Conservation (phyloP, 2,888 invertebrate genomes). For the Synergus gifuensis region DNA sequence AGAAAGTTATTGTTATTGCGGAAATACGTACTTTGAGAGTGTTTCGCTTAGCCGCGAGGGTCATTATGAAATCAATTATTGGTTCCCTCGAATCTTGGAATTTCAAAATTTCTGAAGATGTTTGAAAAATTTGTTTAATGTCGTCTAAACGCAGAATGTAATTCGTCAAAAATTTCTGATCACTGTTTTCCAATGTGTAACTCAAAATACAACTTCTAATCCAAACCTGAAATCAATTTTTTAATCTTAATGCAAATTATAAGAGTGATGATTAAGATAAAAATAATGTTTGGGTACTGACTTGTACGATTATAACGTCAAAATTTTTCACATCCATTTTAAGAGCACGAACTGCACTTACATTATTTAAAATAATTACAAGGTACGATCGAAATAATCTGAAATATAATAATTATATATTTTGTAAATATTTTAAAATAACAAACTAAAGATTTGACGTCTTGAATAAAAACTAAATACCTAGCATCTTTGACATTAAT, state of each 20-base stretch:
- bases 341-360: slow-evolving; percentile 58
- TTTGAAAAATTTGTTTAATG: slow-evolving; percentile 64
- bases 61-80: slow-evolving; percentile 66
- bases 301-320: slow-evolving; percentile 69
- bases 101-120: slow-evolving; percentile 59
- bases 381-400: slow-evolving; percentile 70
- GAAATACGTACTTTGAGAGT: slow-evolving; percentile 60
- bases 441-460: background rate
- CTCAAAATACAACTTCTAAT: slow-evolving; percentile 70
- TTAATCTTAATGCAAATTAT: background rate
- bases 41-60: slow-evolving; percentile 63
- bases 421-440: background rate
- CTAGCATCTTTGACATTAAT: slow-evolving; percentile 71
- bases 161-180: slow-evolving; percentile 63
- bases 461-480: slow-evolving; percentile 55
- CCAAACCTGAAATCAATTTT: slow-evolving; percentile 66
- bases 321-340: slow-evolving; percentile 67
- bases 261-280: background rate
- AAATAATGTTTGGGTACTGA: slow-evolving; percentile 44
- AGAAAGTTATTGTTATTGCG: background rate
- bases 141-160: slow-evolving; percentile 65
- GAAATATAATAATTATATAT: slow-evolving; percentile 47
- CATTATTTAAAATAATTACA: slow-evolving; percentile 62
- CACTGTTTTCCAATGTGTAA: slow-evolving; percentile 58
- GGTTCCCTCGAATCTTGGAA: slow-evolving; percentile 66